Evolutionary conservation across 1,140 invertebrate genomes (phyloP), one percentile per base, ranked within the genome.

Genomic region (Neoseiulus cucumeris): DNA sequence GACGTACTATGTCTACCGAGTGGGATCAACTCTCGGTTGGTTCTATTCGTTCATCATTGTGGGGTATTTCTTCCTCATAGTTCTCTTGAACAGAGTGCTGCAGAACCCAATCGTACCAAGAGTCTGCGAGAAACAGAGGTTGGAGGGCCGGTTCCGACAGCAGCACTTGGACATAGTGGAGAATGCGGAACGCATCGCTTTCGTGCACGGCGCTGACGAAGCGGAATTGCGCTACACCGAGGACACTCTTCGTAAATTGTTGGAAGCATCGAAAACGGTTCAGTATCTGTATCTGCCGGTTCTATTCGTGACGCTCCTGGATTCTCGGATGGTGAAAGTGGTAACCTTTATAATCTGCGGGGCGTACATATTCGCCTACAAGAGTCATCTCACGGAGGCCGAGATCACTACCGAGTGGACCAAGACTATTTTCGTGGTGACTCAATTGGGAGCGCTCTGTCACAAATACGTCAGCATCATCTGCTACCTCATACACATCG

Each of bases 41-140:
- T 18, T 59, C 25, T 59, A 59, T 59, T 33, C 51, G 17, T 59
- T 59, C 33, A 59, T 59, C 51, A 59, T 59, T 25, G 51, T 59
- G 14, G 51, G 51, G 1, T 59, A 59, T 33, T 59, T 59, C 9
- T 59, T 59, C 33, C 51, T 59, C 4, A 33, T 59, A 14, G 51
- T 59, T 1, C 2, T 59, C 6, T 25, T 59, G 14, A 59, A 33
- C 22, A 59, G 33, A 33, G 17, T 59, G 4, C 51, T 59, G 14
- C 51, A 33, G 12, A 59, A 59, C 14, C 51, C 51, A 2, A 59
- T 59, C 22, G 51, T 59, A 12, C 51, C 51, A 14, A 12, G 51
- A 33, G 51, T 59, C 25, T 59, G 51, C 22, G 33, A 59, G 33
- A 33, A 29, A 25, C 25, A 59, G 22, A n/a, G 33, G 17, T 29